Conservation (phyloP, 1,140 invertebrate species). For the Trypoxylus dichotomus region DNA sequence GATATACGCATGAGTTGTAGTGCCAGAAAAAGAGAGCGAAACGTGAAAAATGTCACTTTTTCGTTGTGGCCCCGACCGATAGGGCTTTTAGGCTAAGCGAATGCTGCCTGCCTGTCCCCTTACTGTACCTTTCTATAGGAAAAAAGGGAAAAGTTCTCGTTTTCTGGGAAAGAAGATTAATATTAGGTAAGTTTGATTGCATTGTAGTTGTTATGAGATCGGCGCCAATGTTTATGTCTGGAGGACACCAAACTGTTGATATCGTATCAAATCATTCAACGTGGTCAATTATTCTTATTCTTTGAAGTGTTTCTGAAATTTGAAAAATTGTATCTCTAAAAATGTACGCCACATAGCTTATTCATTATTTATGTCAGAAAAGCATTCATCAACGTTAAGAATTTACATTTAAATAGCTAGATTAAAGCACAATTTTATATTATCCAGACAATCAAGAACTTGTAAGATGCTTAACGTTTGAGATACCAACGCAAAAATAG, state of each 20-base stretch:
- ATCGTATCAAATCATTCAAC: background rate
- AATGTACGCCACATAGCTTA: too few relatives aligned
- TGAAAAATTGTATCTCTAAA: too few relatives aligned
- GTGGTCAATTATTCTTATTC: too few relatives aligned
- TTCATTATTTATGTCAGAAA: too few relatives aligned
- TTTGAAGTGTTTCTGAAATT: too few relatives aligned
- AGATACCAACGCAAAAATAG: too few relatives aligned
- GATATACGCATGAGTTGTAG: background rate
- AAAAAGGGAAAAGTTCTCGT: background rate
- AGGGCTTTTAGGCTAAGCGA: constrained; percentile 19
- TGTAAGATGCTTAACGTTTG: too few relatives aligned
- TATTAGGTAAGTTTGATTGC: background rate
- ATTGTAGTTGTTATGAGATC: background rate
- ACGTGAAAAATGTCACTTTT: background rate
- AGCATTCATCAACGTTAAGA: too few relatives aligned
- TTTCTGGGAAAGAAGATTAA: constrained; percentile 12
- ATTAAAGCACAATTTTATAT: too few relatives aligned
- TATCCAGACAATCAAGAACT: too few relatives aligned
- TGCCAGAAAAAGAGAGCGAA: background rate
- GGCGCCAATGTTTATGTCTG: background rate
- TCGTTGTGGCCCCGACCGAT: background rate
- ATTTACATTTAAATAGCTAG: too few relatives aligned
- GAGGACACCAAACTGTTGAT: background rate
- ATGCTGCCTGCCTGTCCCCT: background rate
- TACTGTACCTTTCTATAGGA: background rate